Base-by-base conservation (phyloP, 2,888 invertebrate genomes). In the Tuta absoluta region DNA sequence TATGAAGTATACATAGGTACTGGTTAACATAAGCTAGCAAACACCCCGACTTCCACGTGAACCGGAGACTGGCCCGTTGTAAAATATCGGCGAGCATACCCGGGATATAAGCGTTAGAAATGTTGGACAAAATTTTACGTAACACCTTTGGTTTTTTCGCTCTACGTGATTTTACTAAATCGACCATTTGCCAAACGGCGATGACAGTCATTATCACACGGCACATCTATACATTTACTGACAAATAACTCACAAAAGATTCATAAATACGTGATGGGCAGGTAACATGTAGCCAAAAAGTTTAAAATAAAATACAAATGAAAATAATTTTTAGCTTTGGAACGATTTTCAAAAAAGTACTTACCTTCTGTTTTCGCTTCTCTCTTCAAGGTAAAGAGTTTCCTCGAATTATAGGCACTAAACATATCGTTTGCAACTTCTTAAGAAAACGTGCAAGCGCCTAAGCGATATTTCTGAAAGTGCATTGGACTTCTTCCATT, bases 121-220 rank as follows among this genome's bases (percentile, higher is more conserved):
- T n/a, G n/a, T n/a, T n/a, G n/a, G n/a, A n/a, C n/a, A n/a, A n/a
- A n/a, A n/a, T n/a, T n/a, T n/a, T n/a, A 33, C 33, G 10, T 33
- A 33, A 33, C 33, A 33, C 33, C 33, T 33, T 23, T 53, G 1
- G 3, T 14, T 53, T 24, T 11, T 41, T 41, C 14, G 14, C 14
- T n/a, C 41, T 41, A 56, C 56, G 56, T 56, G 56, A 12, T n/a
- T 56, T 2, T n/a, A 53, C 51, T 33, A 41, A 33, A 33, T 2
- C 56, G n/a, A 14, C 24, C 56, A n/a, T 24, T 56, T 56, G 56
- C 56, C 56, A 56, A 56, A 56, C 33, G 56, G 17, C 56, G 56
- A 56, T 28, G 28, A 28, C 33, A n/a, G 14, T 28, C 56, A 28
- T 12, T 28, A 56, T n/a, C 28, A 28, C 56, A 28, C 24, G 14